Base-by-base conservation (phyloP, 1,140 invertebrate species). In the Liolophura sinensis region DNA sequence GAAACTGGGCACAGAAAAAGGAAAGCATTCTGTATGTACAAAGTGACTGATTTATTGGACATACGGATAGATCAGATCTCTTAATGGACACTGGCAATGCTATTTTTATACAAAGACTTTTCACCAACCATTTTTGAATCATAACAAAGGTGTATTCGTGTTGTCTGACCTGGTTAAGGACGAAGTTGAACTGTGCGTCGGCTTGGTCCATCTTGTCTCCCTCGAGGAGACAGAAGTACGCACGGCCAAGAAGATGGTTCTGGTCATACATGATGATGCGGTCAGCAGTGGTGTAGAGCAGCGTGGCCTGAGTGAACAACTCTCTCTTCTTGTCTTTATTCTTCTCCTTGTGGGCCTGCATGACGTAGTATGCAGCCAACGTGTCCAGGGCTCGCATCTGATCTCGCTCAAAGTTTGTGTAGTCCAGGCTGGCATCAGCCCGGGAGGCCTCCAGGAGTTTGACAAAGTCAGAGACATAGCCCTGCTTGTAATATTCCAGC, bases 181-280 rank as follows among this genome's bases (percentile, higher is more conserved):
- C 97, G 86, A 99, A 99, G 86, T 99, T 99, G 78, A 99, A 99
- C 81, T 99, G 98, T 1, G 95, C 94, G 89, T 99, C 97, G 15
- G 98, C 98, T 86, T 99, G 97, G 64, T 99, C 97, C 93, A 99
- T 96, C 88, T 99, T 99, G 79, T 99, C 97, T 15, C 97, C 96
- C 87, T 99, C 97, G 22, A 99, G 87, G 5, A 99, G 85, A 82
- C 96, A 99, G 78, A 99, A 99, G 82, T 98, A 99, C 15, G 98
- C 98, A 79, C 97, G 86, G 1, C 97, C 97, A 67, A 99, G 87
- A 68, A 99, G 89, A 89, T 99, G 97, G 83, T 97, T 97, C 90
- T 94, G 95, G 84, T 99, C 97, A 86, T 99, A 99, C 96, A 99
- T 99, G 73, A 98, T 97, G 81, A 99, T 99, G 87, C 98, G 98